Evolutionary conservation across 2,113 vertebrate species (phyloP).

Genomic region (Taurulus bubalis): DNA sequence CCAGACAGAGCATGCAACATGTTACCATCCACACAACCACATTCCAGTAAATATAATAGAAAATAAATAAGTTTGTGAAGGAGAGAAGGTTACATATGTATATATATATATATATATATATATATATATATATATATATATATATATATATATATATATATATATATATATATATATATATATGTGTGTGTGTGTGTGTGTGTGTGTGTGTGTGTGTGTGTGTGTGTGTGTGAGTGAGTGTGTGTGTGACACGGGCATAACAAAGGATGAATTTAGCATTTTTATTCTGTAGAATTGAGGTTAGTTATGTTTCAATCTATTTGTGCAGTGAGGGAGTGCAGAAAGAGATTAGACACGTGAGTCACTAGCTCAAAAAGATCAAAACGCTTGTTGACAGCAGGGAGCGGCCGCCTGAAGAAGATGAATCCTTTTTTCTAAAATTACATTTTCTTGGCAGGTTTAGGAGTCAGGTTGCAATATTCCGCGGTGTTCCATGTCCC

Average conservation of each 20-base stretch:
- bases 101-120: no score
- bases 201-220: no score
- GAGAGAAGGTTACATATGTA: no score
- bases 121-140: no score
- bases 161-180: no score
- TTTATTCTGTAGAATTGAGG: conserved; percentile 36
- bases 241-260: background rate
- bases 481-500: background rate
- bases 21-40: background rate
- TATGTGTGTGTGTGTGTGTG: no score
- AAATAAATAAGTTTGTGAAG: no score
- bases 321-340: conserved; percentile 33
- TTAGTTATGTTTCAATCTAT: conserved; percentile 50
- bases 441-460: conserved; percentile 50
- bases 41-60: background rate
- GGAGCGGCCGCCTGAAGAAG: conserved; percentile 42
- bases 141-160: no score
- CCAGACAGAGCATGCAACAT: background rate
- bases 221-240: no score
- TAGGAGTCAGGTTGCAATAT: conserved; percentile 32
- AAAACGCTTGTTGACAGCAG: conserved; percentile 60
- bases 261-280: conserved; percentile 33
- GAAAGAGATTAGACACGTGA: conserved; percentile 59
- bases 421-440: conserved; percentile 46
- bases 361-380: conserved; percentile 62